A percentile compares a stretch with the other conserved stretches of the same genome.
Evolutionary conservation across 1,140 invertebrate genomes (phyloP).

Genomic region (Drosophila simulans): DNA sequence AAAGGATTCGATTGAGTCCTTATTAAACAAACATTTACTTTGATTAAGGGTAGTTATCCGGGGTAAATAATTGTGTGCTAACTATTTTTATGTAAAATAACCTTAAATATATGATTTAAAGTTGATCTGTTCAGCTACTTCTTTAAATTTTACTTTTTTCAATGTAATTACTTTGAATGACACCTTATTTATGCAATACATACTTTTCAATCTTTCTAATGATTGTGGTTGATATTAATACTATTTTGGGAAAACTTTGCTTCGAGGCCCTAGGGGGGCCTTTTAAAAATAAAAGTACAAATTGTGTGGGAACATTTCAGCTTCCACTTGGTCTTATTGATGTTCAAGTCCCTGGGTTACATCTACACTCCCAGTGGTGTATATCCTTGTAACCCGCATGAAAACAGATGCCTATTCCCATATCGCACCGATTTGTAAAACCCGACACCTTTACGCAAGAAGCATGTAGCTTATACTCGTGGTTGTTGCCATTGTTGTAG

Average conservation of each 20-base stretch:
- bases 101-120: too few species aligned
- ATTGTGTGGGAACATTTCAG: neutral
- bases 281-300: neutral
- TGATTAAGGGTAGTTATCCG: neutral
- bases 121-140: too few species aligned
- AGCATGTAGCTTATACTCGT: conserved; percentile 14
- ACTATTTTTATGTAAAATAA: too few species aligned
- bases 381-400: conserved; percentile 6
- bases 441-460: conserved; percentile 40
- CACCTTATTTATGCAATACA: too few species aligned
- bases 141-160: too few species aligned
- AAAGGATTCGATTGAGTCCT: neutral
- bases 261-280: neutral
- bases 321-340: conserved; percentile 27
- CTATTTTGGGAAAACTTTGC: neutral
- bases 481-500: conserved; percentile 34
- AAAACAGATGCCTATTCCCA: conserved; percentile 50
- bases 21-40: neutral
- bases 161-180: too few species aligned
- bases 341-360: conserved; percentile 20
- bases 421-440: conserved; percentile 55
- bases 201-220: too few species aligned
- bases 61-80: too few species aligned
- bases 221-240: neutral
- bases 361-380: conserved; percentile 21